Conservation (phyloP, 1,140 invertebrate genomes). For the Mesaphorura yosii region DNA sequence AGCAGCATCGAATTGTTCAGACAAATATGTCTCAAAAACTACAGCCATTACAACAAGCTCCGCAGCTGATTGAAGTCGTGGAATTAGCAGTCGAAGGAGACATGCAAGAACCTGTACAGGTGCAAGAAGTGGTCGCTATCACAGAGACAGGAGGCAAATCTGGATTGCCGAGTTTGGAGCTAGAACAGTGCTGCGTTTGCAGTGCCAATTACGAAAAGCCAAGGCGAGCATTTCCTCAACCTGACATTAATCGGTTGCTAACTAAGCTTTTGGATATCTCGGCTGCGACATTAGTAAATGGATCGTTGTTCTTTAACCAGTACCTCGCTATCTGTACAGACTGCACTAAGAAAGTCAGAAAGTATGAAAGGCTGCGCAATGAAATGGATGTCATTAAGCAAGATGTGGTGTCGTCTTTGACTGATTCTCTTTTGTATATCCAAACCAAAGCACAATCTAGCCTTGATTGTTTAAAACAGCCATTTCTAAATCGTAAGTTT, state of each 20-base stretch:
- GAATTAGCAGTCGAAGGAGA: too few relatives aligned
- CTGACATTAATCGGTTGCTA: constrained; percentile 11
- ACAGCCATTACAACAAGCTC: too few relatives aligned
- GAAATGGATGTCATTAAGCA: background rate
- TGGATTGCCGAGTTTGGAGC: too few relatives aligned
- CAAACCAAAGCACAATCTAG: background rate
- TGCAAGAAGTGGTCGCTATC: too few relatives aligned
- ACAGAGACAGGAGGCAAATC: too few relatives aligned
- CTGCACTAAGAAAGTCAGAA: background rate
- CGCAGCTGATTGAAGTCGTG: too few relatives aligned
- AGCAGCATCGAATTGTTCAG: too few relatives aligned
- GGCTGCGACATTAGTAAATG: background rate
- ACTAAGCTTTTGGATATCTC: background rate
- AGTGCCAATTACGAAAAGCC: constrained; percentile 3
- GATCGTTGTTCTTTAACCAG: background rate
- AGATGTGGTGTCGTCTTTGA: background rate
- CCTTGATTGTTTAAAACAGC: background rate
- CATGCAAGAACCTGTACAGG: too few relatives aligned
- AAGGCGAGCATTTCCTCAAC: background rate
- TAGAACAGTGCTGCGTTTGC: constrained; percentile 16
- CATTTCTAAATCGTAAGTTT: background rate
- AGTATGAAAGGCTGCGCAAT: background rate
- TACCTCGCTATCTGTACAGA: background rate
- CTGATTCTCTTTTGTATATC: background rate
- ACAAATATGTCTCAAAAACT: too few relatives aligned